Conservation (phyloP, 2,888 invertebrate species). For the Cabera pusaria region DNA sequence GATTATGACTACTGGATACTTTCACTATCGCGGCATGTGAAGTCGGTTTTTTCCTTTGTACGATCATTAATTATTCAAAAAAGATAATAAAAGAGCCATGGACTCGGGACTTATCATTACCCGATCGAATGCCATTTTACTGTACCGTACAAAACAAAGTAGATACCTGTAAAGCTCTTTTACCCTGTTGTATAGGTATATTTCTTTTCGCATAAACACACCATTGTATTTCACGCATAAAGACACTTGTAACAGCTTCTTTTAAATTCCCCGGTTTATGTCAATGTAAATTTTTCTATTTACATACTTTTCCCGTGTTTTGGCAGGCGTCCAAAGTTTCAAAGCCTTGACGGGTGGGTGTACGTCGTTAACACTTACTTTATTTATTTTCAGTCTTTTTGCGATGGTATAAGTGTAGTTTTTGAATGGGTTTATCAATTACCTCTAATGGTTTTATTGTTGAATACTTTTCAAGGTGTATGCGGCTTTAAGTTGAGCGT, state of each 20-base stretch:
- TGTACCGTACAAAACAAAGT: too few relatives aligned
- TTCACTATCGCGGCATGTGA: too few relatives aligned
- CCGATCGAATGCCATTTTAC: too few relatives aligned
- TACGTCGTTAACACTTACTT: conserved; percentile 2
- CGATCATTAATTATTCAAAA: too few relatives aligned
- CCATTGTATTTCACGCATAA: conserved; percentile 9
- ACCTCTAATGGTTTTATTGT: too few relatives aligned
- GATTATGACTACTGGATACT: too few relatives aligned
- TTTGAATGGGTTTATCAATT: conserved; percentile 7
- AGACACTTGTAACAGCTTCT: conserved; percentile 5
- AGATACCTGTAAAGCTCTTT: background rate
- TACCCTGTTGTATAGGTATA: too few relatives aligned
- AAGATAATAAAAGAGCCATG: too few relatives aligned
- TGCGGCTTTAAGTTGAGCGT: too few relatives aligned
- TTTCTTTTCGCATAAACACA: conserved; percentile 1
- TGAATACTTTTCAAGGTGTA: too few relatives aligned
- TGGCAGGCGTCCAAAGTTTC: conserved; percentile 15
- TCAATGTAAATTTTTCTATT: conserved; percentile 7
- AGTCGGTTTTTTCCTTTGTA: too few relatives aligned
- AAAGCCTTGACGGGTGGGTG: conserved; percentile 8
- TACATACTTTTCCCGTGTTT: conserved; percentile 11
- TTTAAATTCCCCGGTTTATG: conserved; percentile 7
- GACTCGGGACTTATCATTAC: too few relatives aligned
- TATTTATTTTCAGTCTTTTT: conserved; percentile 1
- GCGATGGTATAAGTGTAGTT: conserved; percentile 2